phyloP scores from a whole-genome alignment of 2,797 vertebrate species.

The Echiichthys vipera region DNA sequence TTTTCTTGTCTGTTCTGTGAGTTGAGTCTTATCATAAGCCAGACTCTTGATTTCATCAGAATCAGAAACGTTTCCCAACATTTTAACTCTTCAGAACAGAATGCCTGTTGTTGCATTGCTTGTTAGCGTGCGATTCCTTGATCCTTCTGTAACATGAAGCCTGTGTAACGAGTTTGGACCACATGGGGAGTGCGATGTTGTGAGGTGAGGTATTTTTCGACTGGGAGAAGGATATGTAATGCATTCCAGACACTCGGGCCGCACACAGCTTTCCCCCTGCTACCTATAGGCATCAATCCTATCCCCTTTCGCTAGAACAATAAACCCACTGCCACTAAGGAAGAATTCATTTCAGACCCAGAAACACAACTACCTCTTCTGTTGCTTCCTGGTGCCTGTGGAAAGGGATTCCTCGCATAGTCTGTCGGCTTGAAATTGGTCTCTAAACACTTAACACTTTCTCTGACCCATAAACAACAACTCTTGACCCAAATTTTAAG shows the following conservation, averaged over 20 bases:
- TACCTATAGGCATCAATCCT: conserved; percentile 86
- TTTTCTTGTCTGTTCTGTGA: neutral
- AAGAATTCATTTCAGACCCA: conserved; percentile 70
- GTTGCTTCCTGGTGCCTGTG: conserved; percentile 56
- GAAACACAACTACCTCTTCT: conserved; percentile 71
- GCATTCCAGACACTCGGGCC: conserved; percentile 81
- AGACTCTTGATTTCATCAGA: conserved; percentile 38
- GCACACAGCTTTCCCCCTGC: conserved; percentile 73
- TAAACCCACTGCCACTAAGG: conserved; percentile 79
- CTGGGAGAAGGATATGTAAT: conserved; percentile 81
- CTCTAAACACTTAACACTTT: conserved; percentile 44
- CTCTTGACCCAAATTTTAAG: conserved; percentile 45
- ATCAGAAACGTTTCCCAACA: conserved; percentile 35
- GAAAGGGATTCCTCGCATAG: conserved; percentile 34
- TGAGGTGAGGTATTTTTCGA: conserved; percentile 81
- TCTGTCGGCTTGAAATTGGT: conserved; percentile 20
- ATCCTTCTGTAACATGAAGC: conserved; percentile 79
- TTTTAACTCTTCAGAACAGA: conserved; percentile 40
- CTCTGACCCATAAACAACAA: conserved; percentile 53
- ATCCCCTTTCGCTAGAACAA: conserved; percentile 84
- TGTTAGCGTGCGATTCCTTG: conserved; percentile 79
- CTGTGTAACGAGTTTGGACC: conserved; percentile 71
- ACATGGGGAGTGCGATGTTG: conserved; percentile 81
- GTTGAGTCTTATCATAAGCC: conserved; percentile 8
- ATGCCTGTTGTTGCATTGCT: conserved; percentile 49